Percentiles rank a stretch among this genome's conserved stretches.
Conservation (phyloP, 2,797 vertebrate genomes). For the Cyprinodon diabolis region DNA sequence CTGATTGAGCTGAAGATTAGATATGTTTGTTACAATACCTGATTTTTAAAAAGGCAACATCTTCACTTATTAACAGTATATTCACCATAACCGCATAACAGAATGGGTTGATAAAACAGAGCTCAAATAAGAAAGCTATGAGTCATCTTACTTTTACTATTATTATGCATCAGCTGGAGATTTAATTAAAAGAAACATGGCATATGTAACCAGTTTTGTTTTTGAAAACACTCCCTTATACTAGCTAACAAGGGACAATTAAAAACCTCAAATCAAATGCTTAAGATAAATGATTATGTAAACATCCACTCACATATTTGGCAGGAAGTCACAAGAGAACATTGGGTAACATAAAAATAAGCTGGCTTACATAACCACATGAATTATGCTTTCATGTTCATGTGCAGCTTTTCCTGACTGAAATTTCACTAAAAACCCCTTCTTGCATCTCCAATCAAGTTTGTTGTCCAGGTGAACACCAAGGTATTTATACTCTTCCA, state of each 20-base stretch:
- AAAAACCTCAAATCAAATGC: background rate
- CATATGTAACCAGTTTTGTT: constrained; percentile 1
- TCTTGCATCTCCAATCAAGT: too few species aligned
- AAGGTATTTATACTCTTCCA: too few species aligned
- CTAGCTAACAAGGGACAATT: background rate
- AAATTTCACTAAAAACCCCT: background rate
- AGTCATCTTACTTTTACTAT: background rate
- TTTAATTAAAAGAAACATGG: background rate
- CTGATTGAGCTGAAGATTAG: too few species aligned
- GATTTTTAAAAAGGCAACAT: too few species aligned
- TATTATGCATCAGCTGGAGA: background rate
- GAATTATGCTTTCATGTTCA: background rate
- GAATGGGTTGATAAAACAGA: background rate
- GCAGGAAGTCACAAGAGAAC: constrained; percentile 1
- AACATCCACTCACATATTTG: background rate
- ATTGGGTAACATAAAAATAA: background rate
- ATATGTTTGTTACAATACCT: too few species aligned
- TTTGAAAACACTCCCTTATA: constrained; percentile 5
- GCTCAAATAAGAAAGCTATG: background rate
- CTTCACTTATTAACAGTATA: too few species aligned
- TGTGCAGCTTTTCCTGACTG: background rate
- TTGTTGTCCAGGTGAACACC: too few species aligned
- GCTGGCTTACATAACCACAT: background rate
- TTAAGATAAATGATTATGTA: constrained; percentile 4
- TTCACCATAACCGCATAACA: too few species aligned